Percentiles rank a stretch among this genome's conserved stretches.
Conservation (phyloP, 2,113 vertebrate genomes). For the Silurus meridionalis region DNA sequence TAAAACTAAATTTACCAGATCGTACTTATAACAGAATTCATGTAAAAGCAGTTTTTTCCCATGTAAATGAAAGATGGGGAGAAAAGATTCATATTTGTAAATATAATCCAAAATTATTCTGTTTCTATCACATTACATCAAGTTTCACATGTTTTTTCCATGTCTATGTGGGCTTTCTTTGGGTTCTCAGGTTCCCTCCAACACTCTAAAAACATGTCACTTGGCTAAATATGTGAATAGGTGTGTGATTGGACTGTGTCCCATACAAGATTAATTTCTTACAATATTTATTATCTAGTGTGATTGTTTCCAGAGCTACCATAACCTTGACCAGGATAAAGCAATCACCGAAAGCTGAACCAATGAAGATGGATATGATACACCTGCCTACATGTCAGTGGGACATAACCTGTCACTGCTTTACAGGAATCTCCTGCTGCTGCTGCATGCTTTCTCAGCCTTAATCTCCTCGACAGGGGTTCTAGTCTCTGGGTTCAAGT, state of each 20-base stretch:
- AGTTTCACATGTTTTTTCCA: neutral
- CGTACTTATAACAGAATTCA: neutral
- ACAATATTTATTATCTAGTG: neutral
- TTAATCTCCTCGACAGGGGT: conserved; percentile 58
- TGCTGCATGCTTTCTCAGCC: conserved; percentile 20
- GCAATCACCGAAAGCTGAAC: neutral
- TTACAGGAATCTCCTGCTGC: neutral
- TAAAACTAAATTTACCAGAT: neutral
- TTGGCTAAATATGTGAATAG: neutral
- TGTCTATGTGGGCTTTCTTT: neutral
- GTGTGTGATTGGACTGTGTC: neutral
- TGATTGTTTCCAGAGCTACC: neutral
- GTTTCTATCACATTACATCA: neutral
- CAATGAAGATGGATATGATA: neutral
- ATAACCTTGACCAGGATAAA: neutral
- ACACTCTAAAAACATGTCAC: neutral
- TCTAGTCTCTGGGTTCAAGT: conserved; percentile 55
- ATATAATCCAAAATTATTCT: neutral
- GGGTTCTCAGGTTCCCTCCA: neutral
- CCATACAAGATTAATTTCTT: neutral
- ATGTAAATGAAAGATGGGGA: neutral
- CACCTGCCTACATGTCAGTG: neutral
- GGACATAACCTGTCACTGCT: neutral
- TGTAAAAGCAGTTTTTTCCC: neutral
- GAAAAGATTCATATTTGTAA: neutral